phyloP scores from a whole-genome alignment of 2,797 vertebrate species.

The Mus minutoides region DNA sequence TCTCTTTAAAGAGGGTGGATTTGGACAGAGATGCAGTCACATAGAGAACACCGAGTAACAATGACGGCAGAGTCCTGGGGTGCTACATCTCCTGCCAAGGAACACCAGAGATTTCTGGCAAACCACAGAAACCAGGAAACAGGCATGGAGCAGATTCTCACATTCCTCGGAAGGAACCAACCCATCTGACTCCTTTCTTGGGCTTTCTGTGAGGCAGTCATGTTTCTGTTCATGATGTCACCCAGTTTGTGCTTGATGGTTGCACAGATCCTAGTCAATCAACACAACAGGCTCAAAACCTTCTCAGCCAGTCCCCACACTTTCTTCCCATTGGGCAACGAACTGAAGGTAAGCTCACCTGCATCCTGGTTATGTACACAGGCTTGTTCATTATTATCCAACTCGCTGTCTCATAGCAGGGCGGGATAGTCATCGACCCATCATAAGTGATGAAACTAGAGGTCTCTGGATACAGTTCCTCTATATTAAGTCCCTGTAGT shows the following conservation, averaged over 20 bases:
- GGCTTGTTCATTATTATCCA: conserved; percentile 99
- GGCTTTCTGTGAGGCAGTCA: not conserved
- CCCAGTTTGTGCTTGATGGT: not conserved
- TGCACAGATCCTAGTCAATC: not conserved
- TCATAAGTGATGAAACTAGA: conserved; percentile 98
- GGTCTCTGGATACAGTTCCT: conserved; percentile 98
- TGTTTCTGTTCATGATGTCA: not conserved
- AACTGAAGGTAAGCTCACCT: conserved; percentile 89
- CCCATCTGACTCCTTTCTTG: not conserved
- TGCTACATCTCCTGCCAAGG: not conserved
- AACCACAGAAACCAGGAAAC: not conserved
- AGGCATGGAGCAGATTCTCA: not conserved
- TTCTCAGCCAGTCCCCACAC: not conserved
- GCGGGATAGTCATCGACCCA: conserved; percentile 98
- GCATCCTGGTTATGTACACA: conserved; percentile 98
- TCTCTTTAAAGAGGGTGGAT: not conserved
- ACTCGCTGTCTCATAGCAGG: conserved; percentile 97
- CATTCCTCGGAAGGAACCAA: not conserved
- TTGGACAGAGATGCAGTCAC: not conserved
- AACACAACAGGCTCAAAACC: not conserved
- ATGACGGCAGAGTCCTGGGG: not conserved
- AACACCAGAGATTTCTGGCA: not conserved
- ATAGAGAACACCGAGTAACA: not conserved
- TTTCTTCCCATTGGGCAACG: not conserved
- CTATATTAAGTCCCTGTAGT: conserved; percentile 96